phyloP scores from a whole-genome alignment of 1,140 invertebrate species.

The Apis laboriosa region DNA sequence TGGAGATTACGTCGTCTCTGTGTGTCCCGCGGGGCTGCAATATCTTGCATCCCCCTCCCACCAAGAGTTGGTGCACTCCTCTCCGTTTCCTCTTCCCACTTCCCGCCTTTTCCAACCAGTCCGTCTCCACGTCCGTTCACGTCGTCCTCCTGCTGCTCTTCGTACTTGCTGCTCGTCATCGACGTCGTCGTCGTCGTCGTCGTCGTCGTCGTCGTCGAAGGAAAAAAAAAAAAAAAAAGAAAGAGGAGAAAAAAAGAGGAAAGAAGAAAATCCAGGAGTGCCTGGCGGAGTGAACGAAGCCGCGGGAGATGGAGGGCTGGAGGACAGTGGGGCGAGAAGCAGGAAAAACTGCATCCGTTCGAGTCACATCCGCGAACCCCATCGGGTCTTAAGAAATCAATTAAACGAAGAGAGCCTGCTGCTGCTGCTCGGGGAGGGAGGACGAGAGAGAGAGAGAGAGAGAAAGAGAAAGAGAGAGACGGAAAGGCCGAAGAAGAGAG shows the following conservation, averaged over 20 bases:
- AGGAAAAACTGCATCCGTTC: slow-evolving; percentile 73
- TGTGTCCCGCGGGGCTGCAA: slow-evolving; percentile 81
- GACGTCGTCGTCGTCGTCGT: slow-evolving; percentile 27
- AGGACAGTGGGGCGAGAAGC: slow-evolving; percentile 48
- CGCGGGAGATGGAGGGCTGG: slow-evolving; percentile 32
- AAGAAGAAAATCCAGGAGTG: slow-evolving; percentile 58
- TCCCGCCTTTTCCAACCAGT: slow-evolving; percentile 38
- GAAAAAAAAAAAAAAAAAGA: slow-evolving; percentile 53
- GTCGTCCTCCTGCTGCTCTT: slow-evolving; percentile 46
- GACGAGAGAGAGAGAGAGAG: background rate
- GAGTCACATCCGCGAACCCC: slow-evolving; percentile 72
- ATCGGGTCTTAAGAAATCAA: slow-evolving; percentile 80
- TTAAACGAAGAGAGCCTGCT: slow-evolving; percentile 73
- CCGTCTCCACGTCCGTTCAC: slow-evolving; percentile 48
- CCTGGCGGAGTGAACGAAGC: slow-evolving; percentile 17
- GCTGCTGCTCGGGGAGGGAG: slow-evolving; percentile 29
- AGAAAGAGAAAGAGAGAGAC: background rate
- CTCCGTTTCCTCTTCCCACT: slow-evolving; percentile 34
- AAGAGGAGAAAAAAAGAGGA: slow-evolving; percentile 59
- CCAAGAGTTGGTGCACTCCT: slow-evolving; percentile 39
- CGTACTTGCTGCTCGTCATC: slow-evolving; percentile 30
- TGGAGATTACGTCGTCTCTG: slow-evolving; percentile 79
- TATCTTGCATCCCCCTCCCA: slow-evolving; percentile 78
- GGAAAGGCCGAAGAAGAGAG: slow-evolving; percentile 11
- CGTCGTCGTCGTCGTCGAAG: slow-evolving; percentile 46